Conservation (phyloP, 2,113 vertebrate genomes). For the Sorex araneus region DNA sequence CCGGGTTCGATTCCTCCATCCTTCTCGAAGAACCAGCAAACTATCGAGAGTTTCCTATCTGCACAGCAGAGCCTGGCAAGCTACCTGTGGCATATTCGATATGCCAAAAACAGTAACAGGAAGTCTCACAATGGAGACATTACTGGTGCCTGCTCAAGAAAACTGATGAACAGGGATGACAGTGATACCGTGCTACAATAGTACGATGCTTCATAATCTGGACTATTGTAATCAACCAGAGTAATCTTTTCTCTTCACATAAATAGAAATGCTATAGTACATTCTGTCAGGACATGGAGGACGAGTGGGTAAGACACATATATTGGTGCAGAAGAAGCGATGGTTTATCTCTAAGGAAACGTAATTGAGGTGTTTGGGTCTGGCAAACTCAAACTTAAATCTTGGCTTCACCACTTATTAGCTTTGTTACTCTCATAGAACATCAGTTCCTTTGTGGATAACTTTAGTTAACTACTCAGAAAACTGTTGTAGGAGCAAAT, state of each 20-base stretch:
- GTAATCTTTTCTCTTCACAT: not conserved
- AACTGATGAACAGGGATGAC: too few relatives aligned
- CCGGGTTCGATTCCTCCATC: too few relatives aligned
- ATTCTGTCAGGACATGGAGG: not conserved
- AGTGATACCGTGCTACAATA: too few relatives aligned
- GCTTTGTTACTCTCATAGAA: constrained; percentile 31
- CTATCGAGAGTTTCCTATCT: too few relatives aligned
- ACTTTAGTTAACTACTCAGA: constrained; percentile 34
- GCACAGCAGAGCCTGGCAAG: too few relatives aligned
- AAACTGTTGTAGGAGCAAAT: constrained; percentile 11
- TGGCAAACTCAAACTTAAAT: constrained; percentile 31
- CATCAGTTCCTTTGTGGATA: not conserved
- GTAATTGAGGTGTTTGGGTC: not conserved
- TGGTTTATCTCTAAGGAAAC: not conserved
- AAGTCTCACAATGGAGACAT: too few relatives aligned
- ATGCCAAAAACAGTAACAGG: too few relatives aligned
- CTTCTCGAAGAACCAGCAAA: too few relatives aligned
- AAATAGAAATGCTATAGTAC: not conserved
- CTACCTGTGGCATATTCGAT: too few relatives aligned
- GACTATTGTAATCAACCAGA: not conserved
- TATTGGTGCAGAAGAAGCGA: not conserved
- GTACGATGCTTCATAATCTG: not conserved
- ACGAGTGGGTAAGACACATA: not conserved
- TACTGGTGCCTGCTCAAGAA: too few relatives aligned
- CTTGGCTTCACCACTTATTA: not conserved